phyloP scores from a whole-genome alignment of 2,797 vertebrate genomes.

The Lacerta agilis region DNA sequence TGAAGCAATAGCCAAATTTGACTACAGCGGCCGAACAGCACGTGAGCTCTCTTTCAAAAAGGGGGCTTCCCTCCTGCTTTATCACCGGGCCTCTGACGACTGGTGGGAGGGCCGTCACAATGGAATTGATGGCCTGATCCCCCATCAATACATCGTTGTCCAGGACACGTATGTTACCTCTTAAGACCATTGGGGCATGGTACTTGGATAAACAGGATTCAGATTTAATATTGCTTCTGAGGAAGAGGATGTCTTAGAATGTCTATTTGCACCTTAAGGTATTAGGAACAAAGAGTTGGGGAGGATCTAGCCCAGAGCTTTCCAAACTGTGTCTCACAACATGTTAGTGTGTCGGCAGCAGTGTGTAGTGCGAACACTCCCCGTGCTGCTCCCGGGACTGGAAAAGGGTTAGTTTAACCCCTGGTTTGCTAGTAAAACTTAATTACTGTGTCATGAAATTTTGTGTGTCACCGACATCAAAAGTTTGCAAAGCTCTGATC shows the following conservation, averaged over 20 bases:
- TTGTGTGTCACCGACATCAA: too few relatives aligned
- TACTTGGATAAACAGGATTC: neutral
- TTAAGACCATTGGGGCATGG: neutral
- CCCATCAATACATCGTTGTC: conserved; percentile 94
- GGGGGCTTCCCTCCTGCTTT: conserved; percentile 90
- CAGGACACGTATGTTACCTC: conserved; percentile 88
- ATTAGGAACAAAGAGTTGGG: neutral
- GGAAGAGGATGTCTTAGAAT: neutral
- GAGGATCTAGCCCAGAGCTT: neutral
- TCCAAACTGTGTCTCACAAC: too few relatives aligned
- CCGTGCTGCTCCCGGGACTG: too few relatives aligned
- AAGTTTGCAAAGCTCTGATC: too few relatives aligned
- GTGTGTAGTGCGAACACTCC: too few relatives aligned
- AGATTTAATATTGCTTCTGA: neutral
- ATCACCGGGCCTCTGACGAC: conserved; percentile 90
- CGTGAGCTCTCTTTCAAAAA: conserved; percentile 95
- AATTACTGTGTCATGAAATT: too few relatives aligned
- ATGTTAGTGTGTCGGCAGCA: too few relatives aligned
- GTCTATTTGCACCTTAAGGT: neutral
- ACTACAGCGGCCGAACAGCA: conserved; percentile 90
- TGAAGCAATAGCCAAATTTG: conserved; percentile 92
- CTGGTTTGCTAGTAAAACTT: too few relatives aligned
- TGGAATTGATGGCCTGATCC: conserved; percentile 89
- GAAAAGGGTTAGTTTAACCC: too few relatives aligned
- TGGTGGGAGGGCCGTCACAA: conserved; percentile 97